Base-by-base conservation (phyloP, 2,888 invertebrate genomes). In the Archips crataeganus region DNA sequence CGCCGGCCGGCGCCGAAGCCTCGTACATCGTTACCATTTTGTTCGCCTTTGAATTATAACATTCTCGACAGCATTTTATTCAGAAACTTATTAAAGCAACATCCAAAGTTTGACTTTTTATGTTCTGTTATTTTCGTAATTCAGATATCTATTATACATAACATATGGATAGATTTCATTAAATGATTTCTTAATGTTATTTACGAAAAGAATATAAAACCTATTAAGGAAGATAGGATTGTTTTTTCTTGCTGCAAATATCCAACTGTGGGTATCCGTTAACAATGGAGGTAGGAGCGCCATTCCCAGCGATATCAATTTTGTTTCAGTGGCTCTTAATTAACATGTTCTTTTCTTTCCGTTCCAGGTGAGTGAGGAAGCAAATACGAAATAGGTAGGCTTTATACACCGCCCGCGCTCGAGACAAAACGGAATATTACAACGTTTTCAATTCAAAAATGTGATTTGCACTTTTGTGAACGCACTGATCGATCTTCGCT, bases 341-440 rank as follows among this genome's bases (percentile, higher is more conserved):
- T 94, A 94, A 94, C 92, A 90, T 92, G 92, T 92, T 90, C 91
- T 92, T 93, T 94, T 94, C 93, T 93, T 93, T 93, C 87, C 87
- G 92, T 94, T 93, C 89, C 93, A 94, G 92, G 93, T 94, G 93
- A 94, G 94, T 94, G 91, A 90, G 86, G 87, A 86, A 87, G 83
- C 84, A 89, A 92, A 91, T 87, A 91, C 89, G 90, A 90, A 90
- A 88, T 88, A 85, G 83, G 84, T 85, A 84, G 85, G 90, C 91
- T 90, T 92, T 92, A 89, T 91, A 85, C 81, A 85, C 82, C 77
- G 79, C 76, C 75, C 81, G 83, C 80, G 81, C 83, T 77, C 82
- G 82, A 89, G 86, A 91, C 89, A 92, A 92, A 92, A 93, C 92
- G 86, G 86, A 90, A 92, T 91, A 92, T 91, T 92, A 92, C 92